Percentiles rank a stretch among this genome's conserved stretches.
Conservation (phyloP, 2,113 vertebrate genomes). For the Tretioscincus oriximinensis region DNA sequence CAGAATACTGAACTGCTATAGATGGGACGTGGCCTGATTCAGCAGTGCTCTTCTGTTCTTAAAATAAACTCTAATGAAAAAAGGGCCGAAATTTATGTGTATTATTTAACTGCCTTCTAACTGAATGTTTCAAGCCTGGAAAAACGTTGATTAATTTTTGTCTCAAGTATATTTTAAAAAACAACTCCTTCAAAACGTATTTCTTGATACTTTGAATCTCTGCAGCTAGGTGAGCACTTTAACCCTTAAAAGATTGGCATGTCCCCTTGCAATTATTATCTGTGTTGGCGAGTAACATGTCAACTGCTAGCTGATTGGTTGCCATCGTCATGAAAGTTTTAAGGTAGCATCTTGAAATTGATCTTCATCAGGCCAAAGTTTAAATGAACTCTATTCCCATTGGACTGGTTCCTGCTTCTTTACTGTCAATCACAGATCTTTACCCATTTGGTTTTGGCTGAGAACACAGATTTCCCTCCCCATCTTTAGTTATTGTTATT, state of each 20-base stretch:
- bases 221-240: conserved; percentile 58
- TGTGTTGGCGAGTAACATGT: conserved; percentile 49
- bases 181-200: conserved; percentile 45
- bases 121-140: background rate
- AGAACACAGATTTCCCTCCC: too few species aligned
- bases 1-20: too few species aligned
- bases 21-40: too few species aligned
- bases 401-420: conserved; percentile 46
- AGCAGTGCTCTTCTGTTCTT: too few species aligned
- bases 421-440: conserved; percentile 26
- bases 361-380: conserved; percentile 48
- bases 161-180: conserved; percentile 25
- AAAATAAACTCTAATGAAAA: too few species aligned
- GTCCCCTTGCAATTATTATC: conserved; percentile 59
- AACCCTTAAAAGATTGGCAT: conserved; percentile 51
- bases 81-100: background rate
- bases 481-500: too few species aligned
- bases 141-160: conserved; percentile 22
- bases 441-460: background rate
- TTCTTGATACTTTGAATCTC: conserved; percentile 62
- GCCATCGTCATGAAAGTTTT: conserved; percentile 52
- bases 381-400: conserved; percentile 50
- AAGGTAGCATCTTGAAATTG: conserved; percentile 54
- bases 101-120: background rate
- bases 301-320: conserved; percentile 53